Conservation (phyloP, 2,888 invertebrate species). For the Aphelenchoides bicaudatus region DNA sequence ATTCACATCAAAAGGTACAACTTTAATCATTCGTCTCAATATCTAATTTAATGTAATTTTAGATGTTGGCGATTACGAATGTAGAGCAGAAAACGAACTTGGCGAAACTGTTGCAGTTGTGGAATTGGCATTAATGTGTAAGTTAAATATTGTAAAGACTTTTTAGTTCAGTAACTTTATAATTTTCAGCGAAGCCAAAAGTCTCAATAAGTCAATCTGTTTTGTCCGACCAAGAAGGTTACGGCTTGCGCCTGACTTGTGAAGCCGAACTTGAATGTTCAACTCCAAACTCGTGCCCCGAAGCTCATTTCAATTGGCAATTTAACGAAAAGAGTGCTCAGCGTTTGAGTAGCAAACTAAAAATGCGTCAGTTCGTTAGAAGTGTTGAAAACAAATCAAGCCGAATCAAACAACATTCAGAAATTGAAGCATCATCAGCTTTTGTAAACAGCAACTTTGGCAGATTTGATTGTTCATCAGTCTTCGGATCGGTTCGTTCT, state of each 20-base stretch:
- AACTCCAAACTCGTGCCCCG: constrained; percentile 40
- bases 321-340: constrained; percentile 43
- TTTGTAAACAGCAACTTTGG: constrained; percentile 34
- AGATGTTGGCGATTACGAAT: constrained; percentile 38
- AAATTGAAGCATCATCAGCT: constrained; percentile 23
- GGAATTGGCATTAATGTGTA: constrained; percentile 21
- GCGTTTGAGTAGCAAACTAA: constrained; percentile 20
- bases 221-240: constrained; percentile 10
- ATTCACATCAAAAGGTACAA: neutral
- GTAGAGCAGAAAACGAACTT: constrained; percentile 30
- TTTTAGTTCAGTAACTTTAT: constrained; percentile 13
- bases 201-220: constrained; percentile 17
- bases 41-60: too few species aligned
- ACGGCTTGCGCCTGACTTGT: constrained; percentile 32
- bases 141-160: constrained; percentile 13
- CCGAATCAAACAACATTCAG: constrained; percentile 14
- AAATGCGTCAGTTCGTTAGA: constrained; percentile 12
- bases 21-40: too few species aligned
- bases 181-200: constrained; percentile 17
- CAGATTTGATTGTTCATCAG: constrained; percentile 48
- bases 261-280: constrained; percentile 43
- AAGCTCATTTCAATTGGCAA: constrained; percentile 48
- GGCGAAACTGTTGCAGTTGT: constrained; percentile 32
- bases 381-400: neutral
- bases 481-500: too few species aligned